Evolutionary conservation across 1,140 invertebrate genomes (phyloP).

Genomic region (Cardiocondyla obscurior): DNA sequence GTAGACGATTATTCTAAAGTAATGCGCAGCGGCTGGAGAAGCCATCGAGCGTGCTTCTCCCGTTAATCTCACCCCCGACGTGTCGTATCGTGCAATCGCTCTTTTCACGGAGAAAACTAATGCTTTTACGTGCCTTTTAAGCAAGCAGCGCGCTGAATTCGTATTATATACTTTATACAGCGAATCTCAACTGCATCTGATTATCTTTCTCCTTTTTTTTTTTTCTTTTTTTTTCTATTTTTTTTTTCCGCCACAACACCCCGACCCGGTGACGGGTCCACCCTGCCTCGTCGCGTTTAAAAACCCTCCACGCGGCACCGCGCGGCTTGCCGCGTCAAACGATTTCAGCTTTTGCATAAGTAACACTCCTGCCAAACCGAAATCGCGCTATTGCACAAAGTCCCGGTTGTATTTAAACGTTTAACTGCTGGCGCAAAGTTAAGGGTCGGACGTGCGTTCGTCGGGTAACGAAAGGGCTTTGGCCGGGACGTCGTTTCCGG

Average conservation of each 20-base stretch:
- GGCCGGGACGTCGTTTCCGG: background rate
- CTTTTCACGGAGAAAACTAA: conserved; percentile 67
- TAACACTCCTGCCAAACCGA: background rate
- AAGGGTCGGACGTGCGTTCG: conserved; percentile 34
- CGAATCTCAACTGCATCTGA: conserved; percentile 45
- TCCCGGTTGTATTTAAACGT: conserved; percentile 66
- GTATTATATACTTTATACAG: conserved; percentile 64
- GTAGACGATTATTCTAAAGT: conserved; percentile 54
- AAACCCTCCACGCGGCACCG: conserved; percentile 11
- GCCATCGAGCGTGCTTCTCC: conserved; percentile 30
- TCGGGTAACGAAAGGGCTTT: too few species aligned
- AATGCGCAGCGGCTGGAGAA: conserved; percentile 60
- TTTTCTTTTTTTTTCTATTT: background rate
- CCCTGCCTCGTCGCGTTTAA: background rate
- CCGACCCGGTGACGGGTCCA: background rate
- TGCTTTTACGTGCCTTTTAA: conserved; percentile 72
- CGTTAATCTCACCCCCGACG: conserved; percentile 58
- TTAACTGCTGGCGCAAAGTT: conserved; percentile 59
- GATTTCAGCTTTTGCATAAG: background rate
- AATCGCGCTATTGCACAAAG: background rate
- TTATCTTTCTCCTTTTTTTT: background rate
- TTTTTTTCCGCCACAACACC: conserved; percentile 39
- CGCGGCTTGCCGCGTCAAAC: background rate
- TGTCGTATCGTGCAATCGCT: conserved; percentile 67
- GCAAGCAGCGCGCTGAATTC: conserved; percentile 68